Conservation (phyloP, 2,888 invertebrate genomes). For the Yponomeuta plumbellus region DNA sequence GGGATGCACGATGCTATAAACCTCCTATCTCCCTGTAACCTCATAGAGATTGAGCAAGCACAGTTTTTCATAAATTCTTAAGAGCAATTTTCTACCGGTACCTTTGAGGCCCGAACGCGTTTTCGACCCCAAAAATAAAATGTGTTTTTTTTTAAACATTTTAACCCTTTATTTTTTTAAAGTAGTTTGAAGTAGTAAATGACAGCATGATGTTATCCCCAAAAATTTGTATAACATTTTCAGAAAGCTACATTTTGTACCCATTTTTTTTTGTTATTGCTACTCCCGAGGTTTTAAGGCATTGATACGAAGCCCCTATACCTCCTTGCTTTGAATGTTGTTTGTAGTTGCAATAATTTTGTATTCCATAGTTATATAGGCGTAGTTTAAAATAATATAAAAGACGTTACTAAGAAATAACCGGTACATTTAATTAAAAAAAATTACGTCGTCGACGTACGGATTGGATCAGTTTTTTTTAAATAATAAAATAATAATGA, state of each 20-base stretch:
- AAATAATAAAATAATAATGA: slow-evolving; percentile 25
- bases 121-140: background rate
- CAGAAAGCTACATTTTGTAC: slow-evolving; percentile 13
- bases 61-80: slow-evolving; percentile 2
- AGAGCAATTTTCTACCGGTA: background rate
- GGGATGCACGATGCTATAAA: slow-evolving; percentile 76
- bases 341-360: slow-evolving; percentile 48
- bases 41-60: background rate
- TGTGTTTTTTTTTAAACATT: slow-evolving; percentile 17
- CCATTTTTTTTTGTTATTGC: slow-evolving; percentile 37
- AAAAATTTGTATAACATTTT: slow-evolving; percentile 21
- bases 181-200: slow-evolving; percentile 23
- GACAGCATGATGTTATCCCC: slow-evolving; percentile 62
- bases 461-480: slow-evolving; percentile 29
- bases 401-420: background rate
- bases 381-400: background rate
- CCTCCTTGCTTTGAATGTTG: slow-evolving; percentile 67
- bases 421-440: background rate
- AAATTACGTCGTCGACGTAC: slow-evolving; percentile 39
- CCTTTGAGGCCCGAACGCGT: background rate
- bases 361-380: background rate
- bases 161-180: slow-evolving; percentile 29
- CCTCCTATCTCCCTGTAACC: slow-evolving; percentile 55
- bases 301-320: slow-evolving; percentile 37
- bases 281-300: slow-evolving; percentile 42